Evolutionary conservation across 2,888 invertebrate genomes (phyloP), one percentile per base, ranked within the genome.

Genomic region (Suillia variegata): DNA sequence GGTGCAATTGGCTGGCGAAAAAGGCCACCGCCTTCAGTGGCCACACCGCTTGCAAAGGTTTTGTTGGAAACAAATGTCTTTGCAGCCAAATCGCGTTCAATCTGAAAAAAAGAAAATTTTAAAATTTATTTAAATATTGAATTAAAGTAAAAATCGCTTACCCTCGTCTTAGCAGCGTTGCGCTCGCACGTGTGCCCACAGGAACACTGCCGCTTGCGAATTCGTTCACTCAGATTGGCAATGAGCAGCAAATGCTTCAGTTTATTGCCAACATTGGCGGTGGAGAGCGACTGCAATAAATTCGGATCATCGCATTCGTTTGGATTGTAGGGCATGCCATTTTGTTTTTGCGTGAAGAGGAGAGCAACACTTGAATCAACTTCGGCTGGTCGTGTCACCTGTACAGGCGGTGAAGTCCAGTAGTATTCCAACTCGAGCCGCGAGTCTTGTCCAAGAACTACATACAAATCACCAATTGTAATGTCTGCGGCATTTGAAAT

Each of bases 391-490:
- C 10, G 6, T 4, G 38, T 38, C 3, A 13, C n/a, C 6, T 12
- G 31, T 12, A 31, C 31, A 4, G 38, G n/a, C 38, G 38, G 3
- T 13, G 6, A 8, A 18, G 45, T 45, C 92, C 92, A 93, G 86
- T 89, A 90, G 79, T 93, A 94, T 78, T 93, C 91, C 21, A 93
- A 79, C 59, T 88, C 86, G 26, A 94, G 80, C 79, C 88, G 90
- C 0, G 91, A 89, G 62, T 93, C 89, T 58, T 80, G 76, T 0
- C 83, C 83, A 74, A 93, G 91, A 89, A 96, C 93, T 52, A 96
- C 85, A 82, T 94, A 96, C 58, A 96, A 82, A 82, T 97, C 96
- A 0, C 96, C 96, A 26, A 97, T 85, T 3, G 94, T 93, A 45
- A 96, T 85, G 31, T 91, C 89, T 6, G 90, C 91, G 1, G 90